Evolutionary conservation across 2,797 vertebrate species (phyloP).

Genomic region (Cynodonichthys magdalenae): DNA sequence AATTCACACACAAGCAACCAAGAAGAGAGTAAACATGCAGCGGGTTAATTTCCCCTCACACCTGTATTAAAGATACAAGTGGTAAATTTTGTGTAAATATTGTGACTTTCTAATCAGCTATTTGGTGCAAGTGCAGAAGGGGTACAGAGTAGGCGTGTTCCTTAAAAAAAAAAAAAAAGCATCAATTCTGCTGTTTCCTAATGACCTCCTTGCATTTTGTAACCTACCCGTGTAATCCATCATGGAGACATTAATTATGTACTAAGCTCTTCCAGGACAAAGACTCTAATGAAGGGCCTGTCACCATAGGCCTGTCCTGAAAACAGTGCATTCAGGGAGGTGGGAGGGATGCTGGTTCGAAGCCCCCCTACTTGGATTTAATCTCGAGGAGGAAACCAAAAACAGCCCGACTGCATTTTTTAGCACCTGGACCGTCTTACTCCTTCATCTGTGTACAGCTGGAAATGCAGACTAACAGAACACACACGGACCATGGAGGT

Average conservation of each 20-base stretch:
- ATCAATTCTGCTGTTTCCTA: conserved; percentile 66
- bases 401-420: conserved; percentile 37
- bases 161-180: conserved; percentile 49
- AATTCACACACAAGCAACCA: conserved; percentile 26
- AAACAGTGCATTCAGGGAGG: conserved; percentile 56
- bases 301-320: conserved; percentile 63
- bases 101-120: conserved; percentile 73
- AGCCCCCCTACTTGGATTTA: conserved; percentile 44
- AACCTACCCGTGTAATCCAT: conserved; percentile 79
- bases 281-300: conserved; percentile 81
- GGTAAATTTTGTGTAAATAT: conserved; percentile 66
- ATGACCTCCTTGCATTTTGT: conserved; percentile 72
- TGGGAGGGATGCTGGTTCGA: conserved; percentile 32
- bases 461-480: conserved; percentile 24
- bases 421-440: conserved; percentile 26
- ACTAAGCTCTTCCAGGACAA: conserved; percentile 77
- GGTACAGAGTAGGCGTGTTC: conserved; percentile 47
- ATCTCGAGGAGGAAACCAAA: conserved; percentile 36
- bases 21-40: conserved; percentile 31
- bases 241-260: conserved; percentile 83
- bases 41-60: conserved; percentile 56
- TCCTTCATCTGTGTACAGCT: conserved; percentile 36
- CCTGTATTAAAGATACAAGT: conserved; percentile 43
- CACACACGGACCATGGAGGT: conserved; percentile 6
- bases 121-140: conserved; percentile 45